Base-by-base conservation (phyloP, 2,888 invertebrate genomes). In the Syritta pipiens region DNA sequence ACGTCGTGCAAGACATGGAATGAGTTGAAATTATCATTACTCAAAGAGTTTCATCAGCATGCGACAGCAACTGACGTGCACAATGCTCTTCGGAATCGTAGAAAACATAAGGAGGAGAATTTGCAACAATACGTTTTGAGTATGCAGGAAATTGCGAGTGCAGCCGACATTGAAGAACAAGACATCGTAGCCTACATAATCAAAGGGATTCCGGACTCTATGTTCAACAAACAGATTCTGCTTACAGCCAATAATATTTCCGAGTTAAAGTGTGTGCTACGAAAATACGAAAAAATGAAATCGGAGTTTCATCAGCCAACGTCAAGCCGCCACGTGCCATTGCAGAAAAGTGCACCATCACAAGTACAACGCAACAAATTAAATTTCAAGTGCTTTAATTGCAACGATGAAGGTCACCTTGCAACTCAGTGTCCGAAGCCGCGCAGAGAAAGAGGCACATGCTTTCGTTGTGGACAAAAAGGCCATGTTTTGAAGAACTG, bases 81-180 rank as follows among this genome's bases (percentile, higher is more conserved):
- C 35, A 59, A 59, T 10, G 44, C 59, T 2, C 35, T 69, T 12
- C 40, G 69, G 1, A 51, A 30, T 28, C 59, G 60, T 3, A 60
- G 19, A 35, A 62, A 62, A 22, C 48, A 10, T 1, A 60, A 35
- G 14, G 53, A 71, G 3, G 55, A 53, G 6, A 71, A 37, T 9
- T 48, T 22, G 28, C 62, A 60, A 24, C 69, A 71, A 6, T 71
- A 71, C 14, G 44, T 46, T 0, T 14, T 71, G n/a, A 60, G 3
- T 1, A 71, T 62, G 71, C 55, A 67, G 37, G 57, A 59, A 30
- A 68, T 68, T 6, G 63, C 63, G 14, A 22, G 22, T 1, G 3
- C 10, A 49, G 14, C 37, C 9, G 48, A 68, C 7, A 68, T 68
- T n/a, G 68, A 68, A 12, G 68, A 68, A 22, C 48, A 68, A 20